phyloP scores from a whole-genome alignment of 2,888 invertebrate genomes.

The Cylloceria caligata region DNA sequence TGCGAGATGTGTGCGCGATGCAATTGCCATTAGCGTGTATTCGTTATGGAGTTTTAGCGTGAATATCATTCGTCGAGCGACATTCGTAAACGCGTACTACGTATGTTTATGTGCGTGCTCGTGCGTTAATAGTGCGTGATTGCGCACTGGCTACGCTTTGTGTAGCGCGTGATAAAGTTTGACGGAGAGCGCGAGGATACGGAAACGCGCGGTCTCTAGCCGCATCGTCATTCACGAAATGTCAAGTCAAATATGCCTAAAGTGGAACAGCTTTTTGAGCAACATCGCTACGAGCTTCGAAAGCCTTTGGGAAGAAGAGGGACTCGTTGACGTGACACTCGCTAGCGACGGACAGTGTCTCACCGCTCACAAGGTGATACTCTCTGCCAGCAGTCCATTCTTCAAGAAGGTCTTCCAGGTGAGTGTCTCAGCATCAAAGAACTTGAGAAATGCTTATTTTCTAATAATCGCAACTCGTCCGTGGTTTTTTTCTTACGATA shows the following conservation, averaged over 20 bases:
- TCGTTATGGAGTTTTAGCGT: constrained; percentile 62
- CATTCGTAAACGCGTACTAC: background rate
- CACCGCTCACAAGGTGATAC: constrained; percentile 89
- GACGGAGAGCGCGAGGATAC: background rate
- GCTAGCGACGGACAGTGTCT: constrained; percentile 89
- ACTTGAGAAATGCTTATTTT: no score
- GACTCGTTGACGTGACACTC: constrained; percentile 89
- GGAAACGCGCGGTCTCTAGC: background rate
- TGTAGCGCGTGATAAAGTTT: background rate
- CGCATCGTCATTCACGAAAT: constrained; percentile 66
- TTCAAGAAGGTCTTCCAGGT: constrained; percentile 89
- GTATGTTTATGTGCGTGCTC: background rate
- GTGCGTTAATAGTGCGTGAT: background rate
- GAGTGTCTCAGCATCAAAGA: constrained; percentile 71
- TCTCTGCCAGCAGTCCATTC: constrained; percentile 89
- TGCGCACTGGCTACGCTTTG: background rate
- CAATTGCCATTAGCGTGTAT: constrained; percentile 67
- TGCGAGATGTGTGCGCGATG: constrained; percentile 73
- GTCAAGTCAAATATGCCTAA: constrained; percentile 88
- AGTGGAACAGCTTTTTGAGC: constrained; percentile 89
- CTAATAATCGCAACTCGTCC: no score
- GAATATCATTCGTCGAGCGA: constrained; percentile 15
- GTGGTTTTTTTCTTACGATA: no score
- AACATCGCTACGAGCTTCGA: constrained; percentile 89
- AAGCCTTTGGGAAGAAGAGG: constrained; percentile 88